Conservation (phyloP, 1,140 invertebrate species). For the Hyles vespertilio region DNA sequence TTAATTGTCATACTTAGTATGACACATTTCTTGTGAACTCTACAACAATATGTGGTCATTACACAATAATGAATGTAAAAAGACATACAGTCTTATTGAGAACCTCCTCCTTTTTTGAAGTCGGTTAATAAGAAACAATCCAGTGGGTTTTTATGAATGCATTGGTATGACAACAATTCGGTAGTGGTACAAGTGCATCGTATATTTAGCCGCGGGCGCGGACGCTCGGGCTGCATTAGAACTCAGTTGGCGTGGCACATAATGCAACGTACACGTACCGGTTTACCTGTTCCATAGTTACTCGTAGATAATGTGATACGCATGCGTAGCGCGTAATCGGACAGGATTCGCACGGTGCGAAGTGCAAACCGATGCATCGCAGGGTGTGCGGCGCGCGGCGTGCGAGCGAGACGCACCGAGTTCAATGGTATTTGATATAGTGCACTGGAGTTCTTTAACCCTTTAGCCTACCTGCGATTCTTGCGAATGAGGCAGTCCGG, state of each 20-base stretch:
- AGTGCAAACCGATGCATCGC: slow-evolving; percentile 55
- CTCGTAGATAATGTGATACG: slow-evolving; percentile 56
- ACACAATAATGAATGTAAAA: too few relatives aligned
- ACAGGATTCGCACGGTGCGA: slow-evolving; percentile 67
- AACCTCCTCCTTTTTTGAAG: too few relatives aligned
- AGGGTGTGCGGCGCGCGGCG: slow-evolving; percentile 51
- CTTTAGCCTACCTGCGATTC: slow-evolving; percentile 75
- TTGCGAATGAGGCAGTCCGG: slow-evolving; percentile 69
- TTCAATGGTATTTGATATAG: slow-evolving; percentile 77
- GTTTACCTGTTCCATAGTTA: slow-evolving; percentile 30
- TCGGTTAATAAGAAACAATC: too few relatives aligned
- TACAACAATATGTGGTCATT: too few relatives aligned
- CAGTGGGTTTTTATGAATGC: too few relatives aligned
- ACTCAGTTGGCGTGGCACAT: slow-evolving; percentile 4
- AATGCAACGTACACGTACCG: slow-evolving; percentile 21
- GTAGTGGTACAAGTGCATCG: too few relatives aligned
- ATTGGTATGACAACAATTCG: too few relatives aligned
- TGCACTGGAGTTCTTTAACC: slow-evolving; percentile 76
- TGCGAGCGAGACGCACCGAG: slow-evolving; percentile 56
- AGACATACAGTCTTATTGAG: too few relatives aligned
- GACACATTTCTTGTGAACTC: too few relatives aligned
- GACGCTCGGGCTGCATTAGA: neutral
- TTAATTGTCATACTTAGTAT: too few relatives aligned
- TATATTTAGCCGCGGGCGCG: too few relatives aligned
- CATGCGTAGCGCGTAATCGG: slow-evolving; percentile 68